Base-by-base conservation (phyloP, 2,113 vertebrate genomes). In the Thinocorus orbignyianus region DNA sequence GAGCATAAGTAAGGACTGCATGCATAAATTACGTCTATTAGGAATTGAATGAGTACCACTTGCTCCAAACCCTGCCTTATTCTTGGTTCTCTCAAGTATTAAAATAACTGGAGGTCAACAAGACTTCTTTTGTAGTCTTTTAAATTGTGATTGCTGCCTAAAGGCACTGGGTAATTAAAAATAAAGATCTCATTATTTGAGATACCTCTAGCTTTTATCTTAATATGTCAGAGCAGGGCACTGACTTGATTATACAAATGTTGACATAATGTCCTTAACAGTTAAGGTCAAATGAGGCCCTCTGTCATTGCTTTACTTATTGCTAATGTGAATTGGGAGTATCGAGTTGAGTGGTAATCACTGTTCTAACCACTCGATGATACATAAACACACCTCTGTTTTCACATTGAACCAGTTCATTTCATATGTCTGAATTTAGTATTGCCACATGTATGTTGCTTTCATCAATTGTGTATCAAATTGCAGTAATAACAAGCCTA, bases 151-250 rank as follows among this genome's bases (percentile, higher is more conserved):
- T 71, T 94, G 48, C 77, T 95, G 86, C 92, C 81, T 92, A n/a
- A 90, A 92, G 85, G 54, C 85, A 90, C 22, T 31, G 33, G 23
- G 5, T 93, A 78, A 96, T 95, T 88, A 90, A 92, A 89, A 95
- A 60, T 81, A 74, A 91, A 90, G 76, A 81, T 95, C 60, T 91
- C 52, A 37, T 86, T 95, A 90, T 90, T 96, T 93, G 82, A 90
- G 76, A 39, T 93, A 55, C 76, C 92, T 88, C 26, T 80, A 46
- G 35, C 54, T 93, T 94, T 93, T 95, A 55, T 90, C 48, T 90
- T 94, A 62, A n/a, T 73, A 51, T 92, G 39, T 68, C 60, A 92
- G 85, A 83, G 64, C 58, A 86, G 72, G 82, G 60, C 55, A 55
- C n/a, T 58, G 62, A 54, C 60, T 81, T 88, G 90, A 66, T 86